Conservation (phyloP, 2,888 invertebrate species). For the Rhynchonema sp. region DNA sequence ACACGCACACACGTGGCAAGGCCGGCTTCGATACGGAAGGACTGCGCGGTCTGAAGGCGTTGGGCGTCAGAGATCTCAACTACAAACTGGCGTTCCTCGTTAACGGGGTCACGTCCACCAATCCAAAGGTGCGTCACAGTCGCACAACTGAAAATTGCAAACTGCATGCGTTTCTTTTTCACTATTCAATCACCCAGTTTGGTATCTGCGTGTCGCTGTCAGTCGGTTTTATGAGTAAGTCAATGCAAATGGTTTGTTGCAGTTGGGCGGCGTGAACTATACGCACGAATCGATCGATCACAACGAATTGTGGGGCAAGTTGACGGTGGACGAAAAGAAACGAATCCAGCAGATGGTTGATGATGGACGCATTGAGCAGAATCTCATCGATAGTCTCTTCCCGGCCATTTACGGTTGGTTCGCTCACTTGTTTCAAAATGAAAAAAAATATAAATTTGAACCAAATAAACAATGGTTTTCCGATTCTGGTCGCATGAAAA, state of each 20-base stretch:
- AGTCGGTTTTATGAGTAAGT: not conserved
- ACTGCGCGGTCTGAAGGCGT: constrained; percentile 59
- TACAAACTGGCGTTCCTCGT: constrained; percentile 81
- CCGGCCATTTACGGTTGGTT: constrained; percentile 71
- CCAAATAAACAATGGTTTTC: no score
- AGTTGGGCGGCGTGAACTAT: constrained; percentile 64
- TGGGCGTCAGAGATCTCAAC: constrained; percentile 64
- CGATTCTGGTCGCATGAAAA: no score
- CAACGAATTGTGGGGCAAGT: constrained; percentile 62
- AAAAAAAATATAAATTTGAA: not conserved
- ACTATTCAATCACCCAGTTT: not conserved
- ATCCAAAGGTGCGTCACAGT: constrained; percentile 47
- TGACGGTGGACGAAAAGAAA: constrained; percentile 55
- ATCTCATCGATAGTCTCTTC: constrained; percentile 72
- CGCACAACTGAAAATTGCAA: not conserved
- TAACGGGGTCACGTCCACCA: constrained; percentile 69
- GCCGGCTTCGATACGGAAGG: constrained; percentile 50
- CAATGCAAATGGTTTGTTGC: constrained; percentile 9
- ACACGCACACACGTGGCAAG: constrained; percentile 46
- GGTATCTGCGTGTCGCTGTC: no score
- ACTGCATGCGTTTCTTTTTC: not conserved
- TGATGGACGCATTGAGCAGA: constrained; percentile 66
- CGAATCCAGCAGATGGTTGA: constrained; percentile 38
- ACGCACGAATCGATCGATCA: constrained; percentile 69
- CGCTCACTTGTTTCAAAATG: not conserved